Evolutionary conservation across 1,140 invertebrate species (phyloP), one percentile per base, ranked within the genome.

Genomic region (Listronotus oregonensis): DNA sequence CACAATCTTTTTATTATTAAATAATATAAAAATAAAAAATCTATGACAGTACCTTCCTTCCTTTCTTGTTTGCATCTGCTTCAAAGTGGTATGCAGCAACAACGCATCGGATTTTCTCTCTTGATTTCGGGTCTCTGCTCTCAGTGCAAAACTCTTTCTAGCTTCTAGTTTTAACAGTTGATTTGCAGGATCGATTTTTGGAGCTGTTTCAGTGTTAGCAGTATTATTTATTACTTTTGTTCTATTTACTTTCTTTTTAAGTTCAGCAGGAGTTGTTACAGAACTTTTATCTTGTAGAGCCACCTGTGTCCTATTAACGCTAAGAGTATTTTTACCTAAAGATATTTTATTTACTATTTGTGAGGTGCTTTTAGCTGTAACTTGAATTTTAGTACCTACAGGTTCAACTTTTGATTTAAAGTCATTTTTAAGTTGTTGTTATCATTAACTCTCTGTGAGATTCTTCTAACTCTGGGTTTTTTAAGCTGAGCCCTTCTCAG

Each of bases 11-110:
- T 27, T 27, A 27, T 27, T 27, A 44, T 3, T 4, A 3, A 2
- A 44, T 15, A 3, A 44, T 15, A 21, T 12, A 5, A 37, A 27
- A 54, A 15, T n/a, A 51, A 51, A 44, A 11, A 44, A 15, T 27
- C 18, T 49, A 49, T 17, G 21, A 27, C 34, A 60, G 66, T 75
- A 76, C 74, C 74, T 76, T 72, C 74, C 74, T 66, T 73, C 69
- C 55, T 64, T 66, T 32, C 64, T 49, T 12, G 64, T 55, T 57
- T 74, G 73, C 21, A 76, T 49, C 34, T 75, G 67, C 55, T 73
- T 70, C 54, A 75, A 58, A n/a, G 67, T 70, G 31, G 61, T 67
- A 58, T 73, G 60, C 40, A 74, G 39, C 6, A 47, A 11, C 42
- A 15, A 11, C 7, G 56, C 14, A 1, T 66, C 34, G 3, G 6